These are phyloP conservation scores for Hemitrygon akajei DNA, from an alignment of 2,797 vertebrate species.

Conservation along the genomic window DNA sequence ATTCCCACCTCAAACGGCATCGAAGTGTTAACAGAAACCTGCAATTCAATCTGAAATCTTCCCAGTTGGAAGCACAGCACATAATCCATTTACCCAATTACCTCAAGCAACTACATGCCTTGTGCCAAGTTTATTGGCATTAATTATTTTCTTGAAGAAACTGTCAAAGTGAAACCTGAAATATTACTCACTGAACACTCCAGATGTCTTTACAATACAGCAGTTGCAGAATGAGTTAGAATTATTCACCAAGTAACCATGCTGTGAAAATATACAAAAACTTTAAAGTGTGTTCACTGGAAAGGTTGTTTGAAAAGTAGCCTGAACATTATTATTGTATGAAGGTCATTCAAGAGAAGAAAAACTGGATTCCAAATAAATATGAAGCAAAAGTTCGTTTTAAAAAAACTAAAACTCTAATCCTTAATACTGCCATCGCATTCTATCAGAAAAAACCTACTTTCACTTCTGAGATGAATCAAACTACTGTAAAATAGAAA, in stretches of 20 bases:
- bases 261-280: neutral
- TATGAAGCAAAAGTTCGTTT: neutral
- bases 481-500: neutral
- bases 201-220: slow-evolving; percentile 1
- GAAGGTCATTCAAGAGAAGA: neutral
- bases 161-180: neutral
- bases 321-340: neutral
- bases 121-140: neutral
- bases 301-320: neutral
- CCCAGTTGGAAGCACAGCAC: neutral
- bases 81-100: neutral
- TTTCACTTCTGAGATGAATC: neutral
- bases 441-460: neutral
- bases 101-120: neutral
- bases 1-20: neutral
- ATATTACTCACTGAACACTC: neutral
- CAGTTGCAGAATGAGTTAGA: neutral
- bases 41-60: neutral
- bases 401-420: neutral
- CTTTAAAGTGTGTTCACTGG: neutral
- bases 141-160: neutral
- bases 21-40: neutral
- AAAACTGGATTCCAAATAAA: neutral
- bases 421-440: neutral
- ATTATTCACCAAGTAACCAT: neutral